A percentile compares a stretch with the other conserved stretches of the same genome.
phyloP scores from a whole-genome alignment of 2,797 vertebrate species.

The Paguma larvata region DNA sequence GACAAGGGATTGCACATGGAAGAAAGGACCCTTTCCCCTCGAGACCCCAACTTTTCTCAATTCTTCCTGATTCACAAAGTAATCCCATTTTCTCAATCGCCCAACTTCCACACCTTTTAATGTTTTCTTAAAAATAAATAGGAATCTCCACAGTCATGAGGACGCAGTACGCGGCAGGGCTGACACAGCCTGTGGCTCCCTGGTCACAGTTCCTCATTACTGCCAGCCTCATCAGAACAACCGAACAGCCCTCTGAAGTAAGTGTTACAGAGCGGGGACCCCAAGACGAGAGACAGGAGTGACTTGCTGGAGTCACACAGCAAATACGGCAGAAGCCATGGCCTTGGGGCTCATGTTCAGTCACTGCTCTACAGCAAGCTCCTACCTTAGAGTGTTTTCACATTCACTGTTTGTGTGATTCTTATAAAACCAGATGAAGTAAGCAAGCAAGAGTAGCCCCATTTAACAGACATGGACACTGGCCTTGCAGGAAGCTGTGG shows the following conservation, averaged over 20 bases:
- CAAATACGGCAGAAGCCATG: not conserved
- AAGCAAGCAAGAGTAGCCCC: not conserved
- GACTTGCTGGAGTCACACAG: not conserved
- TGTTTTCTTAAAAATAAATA: not conserved
- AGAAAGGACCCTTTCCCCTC: not conserved
- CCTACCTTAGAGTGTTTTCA: not conserved
- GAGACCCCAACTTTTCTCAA: not conserved
- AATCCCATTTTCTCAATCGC: not conserved
- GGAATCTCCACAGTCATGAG: not conserved
- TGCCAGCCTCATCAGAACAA: not conserved
- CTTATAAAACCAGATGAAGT: not conserved
- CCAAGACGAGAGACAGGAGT: not conserved
- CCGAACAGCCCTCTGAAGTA: not conserved
- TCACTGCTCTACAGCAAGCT: too few species aligned
- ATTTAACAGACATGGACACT: not conserved
- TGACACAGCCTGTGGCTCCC: not conserved
- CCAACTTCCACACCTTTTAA: conserved; percentile 25
- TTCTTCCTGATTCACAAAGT: conserved; percentile 19
- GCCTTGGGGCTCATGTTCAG: rapidly evolving
- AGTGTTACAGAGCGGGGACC: not conserved
- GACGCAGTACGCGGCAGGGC: not conserved
- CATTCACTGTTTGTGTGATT: not conserved
- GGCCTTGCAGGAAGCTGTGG: rapidly evolving
- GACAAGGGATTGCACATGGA: not conserved
- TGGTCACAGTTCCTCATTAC: not conserved